These are phyloP conservation scores for Probosciger aterrimus DNA, from an alignment of 2,113 vertebrate species.

Conservation along the genomic window DNA sequence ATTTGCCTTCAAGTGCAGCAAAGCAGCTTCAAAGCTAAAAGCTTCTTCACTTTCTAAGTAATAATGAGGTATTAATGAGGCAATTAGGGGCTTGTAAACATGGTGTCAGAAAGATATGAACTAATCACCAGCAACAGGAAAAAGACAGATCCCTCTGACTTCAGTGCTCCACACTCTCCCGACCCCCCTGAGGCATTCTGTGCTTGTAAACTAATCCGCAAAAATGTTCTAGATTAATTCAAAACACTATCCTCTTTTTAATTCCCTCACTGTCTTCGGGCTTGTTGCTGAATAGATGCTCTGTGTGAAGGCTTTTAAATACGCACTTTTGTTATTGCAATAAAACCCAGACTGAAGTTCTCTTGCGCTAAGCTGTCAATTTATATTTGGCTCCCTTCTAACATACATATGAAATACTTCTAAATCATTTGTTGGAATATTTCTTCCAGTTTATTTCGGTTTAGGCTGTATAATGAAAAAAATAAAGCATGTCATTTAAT, in stretches of 20 bases:
- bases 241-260: constrained; percentile 66
- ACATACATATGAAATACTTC: constrained; percentile 36
- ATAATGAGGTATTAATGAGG: constrained; percentile 76
- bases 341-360: constrained; percentile 61
- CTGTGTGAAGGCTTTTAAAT: constrained; percentile 66
- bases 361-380: constrained; percentile 38
- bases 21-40: constrained; percentile 68
- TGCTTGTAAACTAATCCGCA: constrained; percentile 67
- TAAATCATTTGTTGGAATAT: constrained; percentile 21
- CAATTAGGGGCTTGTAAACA: constrained; percentile 73
- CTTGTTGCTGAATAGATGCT: constrained; percentile 64
- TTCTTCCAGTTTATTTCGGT: constrained; percentile 22
- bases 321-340: constrained; percentile 54
- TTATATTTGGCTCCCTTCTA: constrained; percentile 40
- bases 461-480: constrained; percentile 12
- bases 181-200: constrained; percentile 54
- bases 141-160: constrained; percentile 65
- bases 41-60: constrained; percentile 68
- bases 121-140: constrained; percentile 68
- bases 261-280: constrained; percentile 61
- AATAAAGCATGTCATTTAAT: constrained; percentile 39
- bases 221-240: constrained; percentile 71
- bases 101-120: constrained; percentile 71
- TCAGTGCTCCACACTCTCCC: constrained; percentile 20
- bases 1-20: constrained; percentile 62